Percentiles rank a stretch among this genome's conserved stretches.
Conservation (phyloP, 2,113 vertebrate genomes). For the Cavia aperea region DNA sequence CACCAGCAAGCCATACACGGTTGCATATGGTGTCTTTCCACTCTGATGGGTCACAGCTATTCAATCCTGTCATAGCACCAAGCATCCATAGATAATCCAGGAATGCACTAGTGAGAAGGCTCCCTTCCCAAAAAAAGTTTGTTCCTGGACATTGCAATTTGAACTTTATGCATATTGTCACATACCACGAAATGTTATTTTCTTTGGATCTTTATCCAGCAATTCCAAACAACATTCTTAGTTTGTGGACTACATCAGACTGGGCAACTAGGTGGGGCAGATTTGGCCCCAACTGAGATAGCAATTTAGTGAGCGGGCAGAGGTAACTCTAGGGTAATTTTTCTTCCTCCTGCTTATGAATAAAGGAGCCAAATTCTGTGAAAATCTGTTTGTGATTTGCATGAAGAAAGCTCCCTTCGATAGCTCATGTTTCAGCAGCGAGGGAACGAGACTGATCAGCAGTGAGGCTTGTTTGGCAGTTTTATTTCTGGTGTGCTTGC, state of each 20-base stretch:
- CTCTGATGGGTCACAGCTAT: neutral
- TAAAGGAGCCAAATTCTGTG: conserved; percentile 43
- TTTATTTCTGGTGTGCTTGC: conserved; percentile 61
- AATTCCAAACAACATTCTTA: conserved; percentile 17
- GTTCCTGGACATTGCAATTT: neutral
- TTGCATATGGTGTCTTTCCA: neutral
- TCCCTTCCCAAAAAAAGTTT: neutral
- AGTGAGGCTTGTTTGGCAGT: conserved; percentile 69
- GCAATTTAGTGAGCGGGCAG: neutral
- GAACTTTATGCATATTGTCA: conserved; percentile 23
- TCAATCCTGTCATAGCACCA: neutral
- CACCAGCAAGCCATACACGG: neutral
- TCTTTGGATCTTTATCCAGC: neutral
- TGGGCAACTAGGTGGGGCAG: neutral
- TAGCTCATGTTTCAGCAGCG: conserved; percentile 62
- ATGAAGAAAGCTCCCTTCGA: conserved; percentile 55
- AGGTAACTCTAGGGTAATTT: neutral
- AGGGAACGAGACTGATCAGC: conserved; percentile 64
- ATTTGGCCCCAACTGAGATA: neutral
- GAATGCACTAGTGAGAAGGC: neutral
- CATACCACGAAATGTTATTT: neutral
- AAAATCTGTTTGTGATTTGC: conserved; percentile 64
- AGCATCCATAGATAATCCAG: neutral
- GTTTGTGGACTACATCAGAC: neutral
- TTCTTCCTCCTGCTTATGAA: conserved; percentile 30